phyloP scores from a whole-genome alignment of 1,140 invertebrate species.

The Coptotermes formosanus region DNA sequence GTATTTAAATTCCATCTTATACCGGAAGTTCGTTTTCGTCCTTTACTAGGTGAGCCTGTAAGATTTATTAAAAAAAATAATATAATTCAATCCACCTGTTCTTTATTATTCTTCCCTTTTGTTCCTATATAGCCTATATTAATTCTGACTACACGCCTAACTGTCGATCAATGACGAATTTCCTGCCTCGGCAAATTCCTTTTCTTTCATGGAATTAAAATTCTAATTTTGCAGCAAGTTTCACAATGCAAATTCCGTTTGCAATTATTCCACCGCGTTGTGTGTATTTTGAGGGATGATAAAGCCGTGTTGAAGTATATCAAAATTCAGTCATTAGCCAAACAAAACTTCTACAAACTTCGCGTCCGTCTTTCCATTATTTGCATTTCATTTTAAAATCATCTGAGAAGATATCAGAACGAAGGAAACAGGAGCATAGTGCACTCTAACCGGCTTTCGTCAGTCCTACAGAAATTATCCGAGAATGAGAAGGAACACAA shows the following conservation, averaged over 20 bases:
- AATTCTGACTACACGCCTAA: too few species aligned
- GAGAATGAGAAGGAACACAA: too few species aligned
- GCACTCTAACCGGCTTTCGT: too few species aligned
- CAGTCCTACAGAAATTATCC: too few species aligned
- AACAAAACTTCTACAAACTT: constrained; percentile 8
- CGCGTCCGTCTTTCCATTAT: constrained; percentile 2
- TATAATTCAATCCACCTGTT: too few species aligned
- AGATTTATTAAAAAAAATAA: too few species aligned
- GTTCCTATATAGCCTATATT: too few species aligned
- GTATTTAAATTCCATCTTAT: too few species aligned
- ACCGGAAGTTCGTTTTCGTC: too few species aligned
- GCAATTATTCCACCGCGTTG: not conserved
- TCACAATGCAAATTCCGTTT: not conserved
- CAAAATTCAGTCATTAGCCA: constrained; percentile 18
- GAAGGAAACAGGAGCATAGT: not conserved
- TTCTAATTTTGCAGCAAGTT: not conserved
- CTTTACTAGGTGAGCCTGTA: too few species aligned
- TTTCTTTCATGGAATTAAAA: constrained; percentile 5
- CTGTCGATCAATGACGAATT: not conserved
- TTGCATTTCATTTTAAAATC: constrained; percentile 9
- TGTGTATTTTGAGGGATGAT: constrained; percentile 1
- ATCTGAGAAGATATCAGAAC: not conserved
- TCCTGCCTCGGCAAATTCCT: not conserved
- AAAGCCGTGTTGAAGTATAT: not conserved
- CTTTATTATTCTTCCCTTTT: too few species aligned